Evolutionary conservation across 2,797 vertebrate species (phyloP), one percentile per base, ranked within the genome.

Genomic region (Manis crassicaudata): DNA sequence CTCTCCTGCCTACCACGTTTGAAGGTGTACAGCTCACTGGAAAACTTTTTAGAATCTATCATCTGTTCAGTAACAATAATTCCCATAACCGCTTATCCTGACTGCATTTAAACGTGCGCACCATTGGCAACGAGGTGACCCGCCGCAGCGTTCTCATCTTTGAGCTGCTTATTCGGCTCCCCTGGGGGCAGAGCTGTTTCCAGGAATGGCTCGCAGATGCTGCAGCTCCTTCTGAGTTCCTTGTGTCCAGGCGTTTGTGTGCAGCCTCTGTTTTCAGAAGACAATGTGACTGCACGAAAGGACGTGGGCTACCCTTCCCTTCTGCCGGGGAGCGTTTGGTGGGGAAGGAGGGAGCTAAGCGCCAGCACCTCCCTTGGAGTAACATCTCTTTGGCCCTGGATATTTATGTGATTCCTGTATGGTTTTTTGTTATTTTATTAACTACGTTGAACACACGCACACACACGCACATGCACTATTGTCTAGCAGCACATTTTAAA

Each of bases 71-170:
- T 14, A 46, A 40, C 14, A 13, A 23, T 3, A 13, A 32, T 35
- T 75, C 46, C 40, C 91, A 43, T 70, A 60, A 43, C 18, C 3
- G 13, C 32, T 17, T 5, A 2, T n/a, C 50, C 35, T 0, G 8
- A 40, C 43, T 29, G 2, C 13, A 0, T 9, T 21, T 43, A 32
- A 37, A 20, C 40, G 3, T 1, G 1, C 0, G 4, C 3, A 0
- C 29, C 67, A 23, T 35, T 25, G 8, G 2, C 80, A 4, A 1
- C 13, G 11, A 21, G 52, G 32, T 17, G 16, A 27, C 23, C 6
- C 14, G 6, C 9, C 16, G 3, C 3, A 7, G 29, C 2, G 0
- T n/a, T 40, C 5, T 14, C 37, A 2, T 29, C 3, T 37, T 27
- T 7, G 6, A 14, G 20, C 4, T 11, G 56, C 32, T 65, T 4